Evolutionary conservation across 2,888 invertebrate genomes (phyloP).

Genomic region (Automeris io): DNA sequence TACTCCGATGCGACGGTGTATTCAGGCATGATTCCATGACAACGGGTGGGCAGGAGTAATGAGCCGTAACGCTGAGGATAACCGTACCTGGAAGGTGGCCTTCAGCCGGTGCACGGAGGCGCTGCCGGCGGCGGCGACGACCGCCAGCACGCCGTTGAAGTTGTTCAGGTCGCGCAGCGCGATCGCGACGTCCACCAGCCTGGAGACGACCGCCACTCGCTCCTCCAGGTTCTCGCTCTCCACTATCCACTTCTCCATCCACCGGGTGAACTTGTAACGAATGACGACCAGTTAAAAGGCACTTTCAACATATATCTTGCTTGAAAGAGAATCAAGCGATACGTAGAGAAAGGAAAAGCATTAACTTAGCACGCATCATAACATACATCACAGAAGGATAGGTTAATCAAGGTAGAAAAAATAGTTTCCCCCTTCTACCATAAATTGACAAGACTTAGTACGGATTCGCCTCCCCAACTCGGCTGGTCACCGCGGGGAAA

Average conservation of each 20-base stretch:
- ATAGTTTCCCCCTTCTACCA: too few relatives aligned
- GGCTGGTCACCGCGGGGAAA: too few relatives aligned
- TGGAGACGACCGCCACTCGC: constrained; percentile 90
- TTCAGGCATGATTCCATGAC: too few relatives aligned
- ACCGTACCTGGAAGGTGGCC: constrained; percentile 38
- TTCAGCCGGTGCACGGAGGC: constrained; percentile 93
- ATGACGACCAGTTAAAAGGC: too few relatives aligned
- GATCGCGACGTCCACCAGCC: constrained; percentile 94
- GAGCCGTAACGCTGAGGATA: neutral
- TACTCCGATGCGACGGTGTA: too few relatives aligned
- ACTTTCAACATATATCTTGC: too few relatives aligned
- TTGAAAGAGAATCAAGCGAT: too few relatives aligned
- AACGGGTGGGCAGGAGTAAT: neutral
- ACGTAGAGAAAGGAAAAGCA: too few relatives aligned
- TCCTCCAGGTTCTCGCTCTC: constrained; percentile 98
- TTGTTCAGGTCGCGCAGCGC: constrained; percentile 98
- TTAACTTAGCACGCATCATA: too few relatives aligned
- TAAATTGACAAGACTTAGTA: too few relatives aligned
- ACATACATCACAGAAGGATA: constrained; percentile 9
- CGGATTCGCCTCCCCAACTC: too few relatives aligned
- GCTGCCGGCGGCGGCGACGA: constrained; percentile 93
- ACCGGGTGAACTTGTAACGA: constrained; percentile 93
- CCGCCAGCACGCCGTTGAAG: constrained; percentile 97
- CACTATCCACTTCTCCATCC: constrained; percentile 97
- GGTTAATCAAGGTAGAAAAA: too few relatives aligned